Evolutionary conservation across 2,797 vertebrate genomes (phyloP).

Genomic region (Parauchenoglanis ngamensis): DNA sequence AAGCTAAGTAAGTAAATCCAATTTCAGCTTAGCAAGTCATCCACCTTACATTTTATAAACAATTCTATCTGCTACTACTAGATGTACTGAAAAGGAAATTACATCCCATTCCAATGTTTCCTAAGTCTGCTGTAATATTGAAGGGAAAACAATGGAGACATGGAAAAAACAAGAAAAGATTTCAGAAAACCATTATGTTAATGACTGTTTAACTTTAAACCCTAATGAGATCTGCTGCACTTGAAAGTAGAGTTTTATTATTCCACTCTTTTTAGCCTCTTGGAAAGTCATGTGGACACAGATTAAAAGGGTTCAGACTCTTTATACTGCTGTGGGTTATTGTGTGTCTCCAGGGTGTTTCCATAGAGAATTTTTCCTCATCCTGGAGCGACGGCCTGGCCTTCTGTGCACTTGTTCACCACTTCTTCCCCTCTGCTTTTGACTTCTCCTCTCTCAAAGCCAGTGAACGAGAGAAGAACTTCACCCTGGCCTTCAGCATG

Average conservation of each 20-base stretch:
- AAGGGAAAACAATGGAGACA: not conserved
- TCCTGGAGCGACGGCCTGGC: slow-evolving; percentile 96
- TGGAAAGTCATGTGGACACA: not conserved
- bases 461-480: slow-evolving; percentile 89
- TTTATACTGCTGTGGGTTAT: not conserved
- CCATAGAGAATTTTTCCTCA: slow-evolving; percentile 97
- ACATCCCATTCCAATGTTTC: no score
- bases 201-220: not conserved
- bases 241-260: not conserved
- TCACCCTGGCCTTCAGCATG: slow-evolving; percentile 89
- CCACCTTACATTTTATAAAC: not conserved
- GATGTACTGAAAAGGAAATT: not conserved
- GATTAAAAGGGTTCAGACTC: not conserved
- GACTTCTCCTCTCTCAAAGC: slow-evolving; percentile 87
- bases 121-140: not conserved
- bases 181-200: not conserved
- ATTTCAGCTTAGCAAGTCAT: not conserved
- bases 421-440: slow-evolving; percentile 93
- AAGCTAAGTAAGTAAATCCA: not conserved
- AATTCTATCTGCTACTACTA: not conserved
- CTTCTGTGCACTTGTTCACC: slow-evolving; percentile 95
- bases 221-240: not conserved
- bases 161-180: not conserved
- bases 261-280: not conserved
- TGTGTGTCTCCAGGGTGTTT: slow-evolving; percentile 78